Base-by-base conservation (phyloP, 2,888 invertebrate species). In the Drosophila subquinaria region DNA sequence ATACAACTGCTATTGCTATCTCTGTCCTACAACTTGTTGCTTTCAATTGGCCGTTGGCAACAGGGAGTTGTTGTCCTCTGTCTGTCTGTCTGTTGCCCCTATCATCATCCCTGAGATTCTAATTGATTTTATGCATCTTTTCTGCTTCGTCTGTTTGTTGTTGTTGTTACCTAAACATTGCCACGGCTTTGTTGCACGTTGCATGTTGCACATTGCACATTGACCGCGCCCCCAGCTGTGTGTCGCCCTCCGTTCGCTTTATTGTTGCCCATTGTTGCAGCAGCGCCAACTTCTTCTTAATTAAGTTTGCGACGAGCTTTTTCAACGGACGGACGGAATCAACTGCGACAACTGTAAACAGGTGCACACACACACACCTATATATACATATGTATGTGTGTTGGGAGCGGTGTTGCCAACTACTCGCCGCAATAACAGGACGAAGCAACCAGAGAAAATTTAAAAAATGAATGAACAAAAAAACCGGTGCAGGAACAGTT, bases 261-360 rank as follows among this genome's bases (percentile, higher is more conserved):
- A 43, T 45, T 13, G 65, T 45, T 13, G 65, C 42, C 38, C 69
- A 69, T 67, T 77, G 79, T 52, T 66, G 60, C 55, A 68, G 59
- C 73, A 66, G 69, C 69, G 73, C 69, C 70, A 78, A 76, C 78
- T 80, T 78, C 86, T 83, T 84, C 86, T 82, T 84, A 84, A 84
- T 84, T 86, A 82, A 83, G 86, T 84, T 84, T 83, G 69, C 71
- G 48, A 68, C 70, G 55, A 64, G 78, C 72, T 81, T 80, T 81
- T 71, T 68, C 45, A 61, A 50, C 50, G 51, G 50, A 15, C 27
- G 11, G 35, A 48, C 15, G 43, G 43, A 10, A 33, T 40, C 38
- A 47, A 35, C 50, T 17, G 13, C 47, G 36, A 57, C 56, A 43
- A 48, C 38, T 45, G 56, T 42, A 52, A 48, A 17, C 51, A 65